Evolutionary conservation across 2,888 invertebrate species (phyloP).

Genomic region (Pycnomerus fuliginosus): DNA sequence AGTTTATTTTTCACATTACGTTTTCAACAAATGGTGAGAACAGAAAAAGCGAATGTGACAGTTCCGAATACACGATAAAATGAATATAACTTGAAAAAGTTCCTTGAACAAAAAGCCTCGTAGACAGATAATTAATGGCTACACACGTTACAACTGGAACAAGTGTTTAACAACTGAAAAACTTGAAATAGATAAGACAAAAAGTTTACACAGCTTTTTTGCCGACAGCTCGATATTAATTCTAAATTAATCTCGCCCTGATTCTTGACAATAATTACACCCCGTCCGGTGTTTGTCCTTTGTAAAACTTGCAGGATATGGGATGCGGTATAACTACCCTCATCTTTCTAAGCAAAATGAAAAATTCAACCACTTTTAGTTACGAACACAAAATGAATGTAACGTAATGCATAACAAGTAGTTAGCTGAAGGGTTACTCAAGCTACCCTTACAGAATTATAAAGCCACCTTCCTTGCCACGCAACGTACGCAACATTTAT

Average conservation of each 20-base stretch:
- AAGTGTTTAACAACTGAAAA: slow-evolving; percentile 41
- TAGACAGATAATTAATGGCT: slow-evolving; percentile 44
- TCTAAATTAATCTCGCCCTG: slow-evolving; percentile 17
- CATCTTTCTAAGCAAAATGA: slow-evolving; percentile 48
- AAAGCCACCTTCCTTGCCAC: slow-evolving; percentile 42
- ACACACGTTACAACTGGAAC: slow-evolving; percentile 39
- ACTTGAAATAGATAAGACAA: slow-evolving; percentile 29
- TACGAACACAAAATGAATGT: slow-evolving; percentile 52
- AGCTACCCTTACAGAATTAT: slow-evolving; percentile 49
- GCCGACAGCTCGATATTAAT: slow-evolving; percentile 23
- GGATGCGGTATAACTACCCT: slow-evolving; percentile 46
- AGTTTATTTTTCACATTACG: slow-evolving; percentile 17
- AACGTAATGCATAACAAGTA: slow-evolving; percentile 54
- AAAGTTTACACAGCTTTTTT: slow-evolving; percentile 19
- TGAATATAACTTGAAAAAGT: slow-evolving; percentile 43
- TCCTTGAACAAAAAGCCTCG: slow-evolving; percentile 41
- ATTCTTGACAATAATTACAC: slow-evolving; percentile 3
- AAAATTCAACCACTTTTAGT: slow-evolving; percentile 52
- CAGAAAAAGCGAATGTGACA: slow-evolving; percentile 36
- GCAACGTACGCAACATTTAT: slow-evolving; percentile 45
- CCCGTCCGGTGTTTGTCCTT: no score
- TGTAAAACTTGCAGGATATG: slow-evolving; percentile 43
- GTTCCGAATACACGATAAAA: slow-evolving; percentile 43
- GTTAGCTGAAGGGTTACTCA: slow-evolving; percentile 50
- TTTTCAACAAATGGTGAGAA: slow-evolving; percentile 19